phyloP scores from a whole-genome alignment of 2,797 vertebrate genomes.

The Harpagifer antarcticus region DNA sequence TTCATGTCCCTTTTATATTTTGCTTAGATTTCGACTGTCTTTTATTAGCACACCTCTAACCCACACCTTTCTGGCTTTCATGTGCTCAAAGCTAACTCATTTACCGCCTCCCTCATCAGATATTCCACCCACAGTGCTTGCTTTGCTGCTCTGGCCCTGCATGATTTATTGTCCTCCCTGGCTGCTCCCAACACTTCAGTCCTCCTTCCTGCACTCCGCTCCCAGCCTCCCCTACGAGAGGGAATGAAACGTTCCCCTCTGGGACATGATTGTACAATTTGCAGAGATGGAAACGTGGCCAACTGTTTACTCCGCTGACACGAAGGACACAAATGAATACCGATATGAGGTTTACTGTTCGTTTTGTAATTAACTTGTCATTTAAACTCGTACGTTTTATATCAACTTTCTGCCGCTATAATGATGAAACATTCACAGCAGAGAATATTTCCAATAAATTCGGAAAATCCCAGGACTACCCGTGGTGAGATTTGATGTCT shows the following conservation, averaged over 20 bases:
- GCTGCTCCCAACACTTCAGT: slow-evolving; percentile 36
- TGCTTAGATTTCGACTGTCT: neutral
- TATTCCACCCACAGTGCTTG: slow-evolving; percentile 53
- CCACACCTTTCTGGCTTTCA: slow-evolving; percentile 16
- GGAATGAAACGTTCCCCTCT: slow-evolving; percentile 41
- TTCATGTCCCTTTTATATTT: neutral
- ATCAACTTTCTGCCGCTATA: neutral
- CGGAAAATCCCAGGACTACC: slow-evolving; percentile 15
- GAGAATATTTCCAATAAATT: slow-evolving; percentile 27
- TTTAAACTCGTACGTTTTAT: slow-evolving; percentile 27
- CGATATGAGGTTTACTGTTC: slow-evolving; percentile 20
- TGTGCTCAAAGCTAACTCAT: slow-evolving; percentile 23
- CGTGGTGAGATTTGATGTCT: slow-evolving; percentile 27
- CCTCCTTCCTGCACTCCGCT: slow-evolving; percentile 22
- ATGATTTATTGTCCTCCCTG: slow-evolving; percentile 66
- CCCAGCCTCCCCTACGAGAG: slow-evolving; percentile 29
- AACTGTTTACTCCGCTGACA: slow-evolving; percentile 15
- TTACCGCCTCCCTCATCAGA: slow-evolving; percentile 29
- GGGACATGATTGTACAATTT: slow-evolving; percentile 44
- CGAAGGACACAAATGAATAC: neutral
- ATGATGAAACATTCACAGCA: slow-evolving; percentile 11
- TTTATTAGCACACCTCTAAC: slow-evolving; percentile 28
- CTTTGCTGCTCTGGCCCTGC: slow-evolving; percentile 48
- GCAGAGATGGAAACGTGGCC: slow-evolving; percentile 23
- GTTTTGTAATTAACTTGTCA: slow-evolving; percentile 49